These are phyloP conservation scores for Lepus timidus DNA, from an alignment of 2,113 vertebrate species.

Conservation along the genomic window DNA sequence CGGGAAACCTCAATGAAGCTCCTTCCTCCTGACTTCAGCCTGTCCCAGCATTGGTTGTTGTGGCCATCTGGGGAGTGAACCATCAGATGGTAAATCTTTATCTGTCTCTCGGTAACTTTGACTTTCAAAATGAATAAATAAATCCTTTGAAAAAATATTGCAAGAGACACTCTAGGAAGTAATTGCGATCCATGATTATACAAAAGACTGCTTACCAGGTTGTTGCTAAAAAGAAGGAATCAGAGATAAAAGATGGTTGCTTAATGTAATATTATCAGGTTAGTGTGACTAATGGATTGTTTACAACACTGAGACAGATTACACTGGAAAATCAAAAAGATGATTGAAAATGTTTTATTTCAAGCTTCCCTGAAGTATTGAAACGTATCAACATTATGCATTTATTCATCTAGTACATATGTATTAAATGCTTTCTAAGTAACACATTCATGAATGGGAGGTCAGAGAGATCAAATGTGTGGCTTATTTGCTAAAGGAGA, in stretches of 20 bases:
- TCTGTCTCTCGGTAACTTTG: too few species aligned
- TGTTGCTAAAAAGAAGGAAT: neutral
- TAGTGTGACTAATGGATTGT: neutral
- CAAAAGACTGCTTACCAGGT: neutral
- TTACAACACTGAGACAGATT: slow-evolving; percentile 18
- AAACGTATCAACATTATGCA: neutral
- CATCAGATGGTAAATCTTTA: too few species aligned
- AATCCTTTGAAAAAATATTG: too few species aligned
- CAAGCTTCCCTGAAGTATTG: neutral
- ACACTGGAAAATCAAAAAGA: neutral
- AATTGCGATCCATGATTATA: neutral
- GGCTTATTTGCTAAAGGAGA: neutral
- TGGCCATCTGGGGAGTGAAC: too few species aligned
- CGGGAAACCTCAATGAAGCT: too few species aligned
- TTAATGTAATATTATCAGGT: slow-evolving; percentile 32
- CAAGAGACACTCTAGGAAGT: neutral
- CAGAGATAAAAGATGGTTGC: neutral
- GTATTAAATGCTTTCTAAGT: neutral
- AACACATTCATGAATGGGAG: neutral
- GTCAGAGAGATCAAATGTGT: neutral
- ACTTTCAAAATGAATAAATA: too few species aligned
- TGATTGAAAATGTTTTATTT: neutral
- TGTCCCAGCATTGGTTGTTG: too few species aligned
- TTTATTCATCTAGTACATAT: neutral
- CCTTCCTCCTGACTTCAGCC: too few species aligned